Base-by-base conservation (phyloP, 2,113 vertebrate species). In the Daphoenositta chrysoptera region DNA sequence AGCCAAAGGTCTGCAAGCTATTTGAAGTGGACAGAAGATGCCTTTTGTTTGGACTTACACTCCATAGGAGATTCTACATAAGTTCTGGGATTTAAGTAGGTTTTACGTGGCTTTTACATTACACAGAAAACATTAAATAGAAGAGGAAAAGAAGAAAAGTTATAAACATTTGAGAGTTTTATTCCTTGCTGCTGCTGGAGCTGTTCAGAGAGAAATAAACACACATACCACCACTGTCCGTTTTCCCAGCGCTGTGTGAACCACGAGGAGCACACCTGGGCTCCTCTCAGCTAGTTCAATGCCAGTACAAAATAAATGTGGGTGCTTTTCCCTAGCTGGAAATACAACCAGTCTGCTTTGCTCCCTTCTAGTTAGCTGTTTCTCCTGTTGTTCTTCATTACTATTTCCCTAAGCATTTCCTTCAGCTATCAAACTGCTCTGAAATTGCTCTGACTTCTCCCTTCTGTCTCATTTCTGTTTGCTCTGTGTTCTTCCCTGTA, bases 251-350 rank as follows among this genome's bases (percentile, higher is more conserved):
- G 2, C 47, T 60, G 17, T 26, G n/a, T 5, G 37, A 82, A 48
- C 4, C 5, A 9, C 0, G 0, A 42, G 7, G 39, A 50, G 27
- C 39, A 35, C 10, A 60, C 35, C n/a, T 30, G 42, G 45, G 39
- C 9, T 75, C 7, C 44, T 66, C 70, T 63, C 53, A 30, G 33
- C 19, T 8, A 5, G 5, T 33, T 73, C 53, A 70, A 2, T 21
- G 56, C 16, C 50, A 65, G 24, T 19, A 33, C 17, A 70, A 93
- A 90, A 80, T 40, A 61, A 66, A 66, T 2, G 15, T 6, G 18
- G 56, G 51, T 50, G 13, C 18, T 51, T n/a, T 17, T 6, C 12
- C 17, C 40, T 7, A 27, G 15, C 5, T 42, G 35, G 37, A 66
- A 87, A 76, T 16, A 53, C 13, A 81, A 53, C 11, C 57, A 64